A percentile compares a stretch with the other conserved stretches of the same genome.
phyloP scores from a whole-genome alignment of 37 sponge, comb jelly and placozoan species.

The Halisarca cf. caerulea region DNA sequence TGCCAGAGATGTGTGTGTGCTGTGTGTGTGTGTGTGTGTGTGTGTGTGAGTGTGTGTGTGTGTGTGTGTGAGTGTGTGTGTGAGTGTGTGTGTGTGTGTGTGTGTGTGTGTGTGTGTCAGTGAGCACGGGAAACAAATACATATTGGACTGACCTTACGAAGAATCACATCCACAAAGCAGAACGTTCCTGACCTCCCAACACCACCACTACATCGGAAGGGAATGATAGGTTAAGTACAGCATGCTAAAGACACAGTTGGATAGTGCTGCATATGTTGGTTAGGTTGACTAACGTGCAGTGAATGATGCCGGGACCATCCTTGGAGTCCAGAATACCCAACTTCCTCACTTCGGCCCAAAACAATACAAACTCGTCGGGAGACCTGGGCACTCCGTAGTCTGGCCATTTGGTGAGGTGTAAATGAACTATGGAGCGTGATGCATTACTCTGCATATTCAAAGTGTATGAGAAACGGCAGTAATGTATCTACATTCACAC shows the following conservation, averaged over 20 bases:
- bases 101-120: background rate
- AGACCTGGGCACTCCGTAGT: constrained; percentile 85
- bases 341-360: constrained; percentile 60
- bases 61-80: constrained; percentile 41
- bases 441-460: constrained; percentile 51
- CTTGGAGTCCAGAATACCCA: constrained; percentile 59
- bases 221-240: background rate
- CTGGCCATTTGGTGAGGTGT: constrained; percentile 90
- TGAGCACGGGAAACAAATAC: no score
- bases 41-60: constrained; percentile 33
- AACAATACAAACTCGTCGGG: constrained; percentile 77
- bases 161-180: constrained; percentile 70
- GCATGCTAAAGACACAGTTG: background rate
- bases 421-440: constrained; percentile 73
- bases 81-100: background rate
- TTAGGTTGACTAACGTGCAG: constrained; percentile 61
- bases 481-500: background rate
- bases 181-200: constrained; percentile 91
- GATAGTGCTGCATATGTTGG: background rate
- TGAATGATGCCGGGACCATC: constrained; percentile 83
- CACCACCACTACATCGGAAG: constrained; percentile 67
- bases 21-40: background rate
- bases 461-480: background rate
- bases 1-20: no score
- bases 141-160: background rate